A percentile compares a stretch with the other conserved stretches of the same genome.
These are phyloP conservation scores for Drosophila ambigua DNA, from an alignment of 1,140 invertebrate genomes.

Conservation along the genomic window DNA sequence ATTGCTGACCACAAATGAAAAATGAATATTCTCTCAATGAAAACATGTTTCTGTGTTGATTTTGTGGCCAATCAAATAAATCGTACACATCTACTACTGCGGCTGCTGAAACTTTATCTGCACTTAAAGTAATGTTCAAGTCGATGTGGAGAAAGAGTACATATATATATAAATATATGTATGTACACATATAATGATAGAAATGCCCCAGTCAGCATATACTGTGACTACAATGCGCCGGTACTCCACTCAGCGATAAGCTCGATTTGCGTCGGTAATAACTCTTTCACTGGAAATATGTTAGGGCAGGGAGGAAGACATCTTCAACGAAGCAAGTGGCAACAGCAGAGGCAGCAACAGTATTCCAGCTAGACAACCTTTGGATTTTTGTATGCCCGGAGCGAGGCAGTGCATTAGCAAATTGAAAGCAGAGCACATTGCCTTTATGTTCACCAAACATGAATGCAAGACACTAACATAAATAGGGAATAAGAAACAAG, in stretches of 20 bases:
- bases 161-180: not conserved
- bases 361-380: constrained; percentile 58
- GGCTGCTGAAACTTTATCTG: not conserved
- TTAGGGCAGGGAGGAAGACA: constrained; percentile 9
- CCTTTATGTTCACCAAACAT: constrained; percentile 54
- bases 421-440: constrained; percentile 69
- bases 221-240: constrained; percentile 32
- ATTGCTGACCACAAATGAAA: constrained; percentile 43
- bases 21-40: constrained; percentile 25
- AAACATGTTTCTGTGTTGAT: constrained; percentile 25
- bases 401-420: constrained; percentile 67
- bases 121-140: constrained; percentile 6
- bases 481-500: constrained; percentile 34
- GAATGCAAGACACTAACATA: constrained; percentile 62
- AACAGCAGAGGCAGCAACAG: constrained; percentile 10
- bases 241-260: constrained; percentile 28
- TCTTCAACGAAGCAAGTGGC: constrained; percentile 13
- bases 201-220: constrained; percentile 6
- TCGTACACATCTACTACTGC: constrained; percentile 14
- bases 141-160: not conserved
- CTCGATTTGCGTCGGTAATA: constrained; percentile 44
- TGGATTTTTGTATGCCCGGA: constrained; percentile 24
- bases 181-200: too few relatives aligned
- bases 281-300: constrained; percentile 23
- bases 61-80: constrained; percentile 27